Base-by-base conservation (phyloP, 2,797 vertebrate genomes). In the Rhinoraja longicauda region DNA sequence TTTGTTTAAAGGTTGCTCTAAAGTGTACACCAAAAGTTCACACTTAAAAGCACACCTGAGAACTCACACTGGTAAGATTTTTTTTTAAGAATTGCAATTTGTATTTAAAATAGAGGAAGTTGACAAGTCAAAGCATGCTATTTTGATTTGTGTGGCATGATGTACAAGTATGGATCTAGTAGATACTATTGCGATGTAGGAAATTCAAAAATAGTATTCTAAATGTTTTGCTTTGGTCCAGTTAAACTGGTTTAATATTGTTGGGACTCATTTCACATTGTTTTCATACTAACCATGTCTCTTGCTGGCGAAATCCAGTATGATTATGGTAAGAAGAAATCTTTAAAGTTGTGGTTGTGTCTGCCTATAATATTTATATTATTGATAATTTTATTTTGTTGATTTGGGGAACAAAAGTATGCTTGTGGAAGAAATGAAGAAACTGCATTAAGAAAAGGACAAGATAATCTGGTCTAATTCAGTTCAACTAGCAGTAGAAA, bases 11-110 rank as follows among this genome's bases (percentile, higher is more conserved):
- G 98, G 98, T 90, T 99, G 98, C 95, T 98, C 97, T 93, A 99
- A 99, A 95, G 98, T 99, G 84, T 99, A 99, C 97, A 99, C 98
- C 93, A 99, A 99, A 96, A 99, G 98, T 67, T 99, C 98, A 94
- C 98, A 99, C 96, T 96, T 99, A 95, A 99, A 99, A 96, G 98
- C 98, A 39, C 98, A 99, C 96, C 97, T 98, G 95, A 97, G 98
- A 95, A 99, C 98, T 95, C 98, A 99, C 95, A 99, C 98, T 94
- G 98, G 98, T 99, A 98, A 96, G 97, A 1, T 24, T 7, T 75
- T 75, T 53, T 75, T 39, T n/a, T 17, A n/a, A 64, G 29, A 29
- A 29, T 10, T 36, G 15, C 92, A 45, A 29, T 73, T 90, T 26
- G 24, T 24, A 36, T 92, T 73, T 73, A 75, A 92, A 53, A 15